These are phyloP conservation scores for Anastatus disparis DNA, from an alignment of 1,140 invertebrate genomes.

Conservation along the genomic window DNA sequence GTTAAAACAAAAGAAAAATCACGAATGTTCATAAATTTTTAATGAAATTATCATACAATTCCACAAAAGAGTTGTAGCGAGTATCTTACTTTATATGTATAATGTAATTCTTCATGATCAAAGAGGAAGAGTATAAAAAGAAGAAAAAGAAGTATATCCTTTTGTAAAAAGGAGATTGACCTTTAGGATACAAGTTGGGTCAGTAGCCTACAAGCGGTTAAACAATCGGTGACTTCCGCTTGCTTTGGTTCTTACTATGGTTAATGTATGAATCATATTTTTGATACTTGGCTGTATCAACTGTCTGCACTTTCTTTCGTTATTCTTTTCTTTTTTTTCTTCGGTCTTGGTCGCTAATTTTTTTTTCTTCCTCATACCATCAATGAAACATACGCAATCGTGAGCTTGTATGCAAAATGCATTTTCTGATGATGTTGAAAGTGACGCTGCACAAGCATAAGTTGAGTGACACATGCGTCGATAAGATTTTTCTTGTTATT, in stretches of 20 bases:
- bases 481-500: not conserved
- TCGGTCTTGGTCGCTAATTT: not conserved
- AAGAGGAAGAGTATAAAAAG: no score
- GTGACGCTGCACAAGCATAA: not conserved
- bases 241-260: slow-evolving; percentile 10
- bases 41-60: not conserved
- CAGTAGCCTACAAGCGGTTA: not conserved
- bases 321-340: no score
- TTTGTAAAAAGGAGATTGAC: slow-evolving; percentile 18
- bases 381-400: slow-evolving; percentile 26
- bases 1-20: not conserved
- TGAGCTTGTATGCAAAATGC: not conserved
- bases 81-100: no score
- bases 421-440: not conserved
- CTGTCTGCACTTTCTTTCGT: slow-evolving; percentile 10
- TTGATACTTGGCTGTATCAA: slow-evolving; percentile 31
- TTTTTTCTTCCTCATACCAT: slow-evolving; percentile 7
- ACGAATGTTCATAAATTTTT: not conserved
- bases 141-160: not conserved
- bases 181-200: not conserved
- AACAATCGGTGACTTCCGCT: slow-evolving; percentile 13
- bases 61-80: no score
- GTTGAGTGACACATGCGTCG: slow-evolving; percentile 4
- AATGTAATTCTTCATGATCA: no score
- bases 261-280: slow-evolving; percentile 32